Evolutionary conservation across 2,888 invertebrate species (phyloP).

Genomic region (Dione vanillae): DNA sequence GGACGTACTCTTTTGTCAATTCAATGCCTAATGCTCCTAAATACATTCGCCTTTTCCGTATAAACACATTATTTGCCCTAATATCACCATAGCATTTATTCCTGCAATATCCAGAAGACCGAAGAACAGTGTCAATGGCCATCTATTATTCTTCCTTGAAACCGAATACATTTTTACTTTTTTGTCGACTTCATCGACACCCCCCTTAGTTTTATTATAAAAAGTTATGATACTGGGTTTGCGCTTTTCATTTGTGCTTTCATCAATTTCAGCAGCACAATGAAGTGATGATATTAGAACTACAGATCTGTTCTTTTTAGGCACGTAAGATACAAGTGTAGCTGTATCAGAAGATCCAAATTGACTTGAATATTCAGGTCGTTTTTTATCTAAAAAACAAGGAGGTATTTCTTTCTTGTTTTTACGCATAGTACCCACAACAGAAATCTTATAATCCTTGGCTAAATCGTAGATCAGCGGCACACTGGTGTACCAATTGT

Average conservation of each 20-base stretch:
- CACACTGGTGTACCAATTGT: conserved; percentile 54
- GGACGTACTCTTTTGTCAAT: no score
- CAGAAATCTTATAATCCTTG: conserved; percentile 45
- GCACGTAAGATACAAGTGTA: no score
- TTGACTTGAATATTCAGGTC: conserved; percentile 40
- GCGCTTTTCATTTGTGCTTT: conserved; percentile 29
- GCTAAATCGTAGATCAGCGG: conserved; percentile 49
- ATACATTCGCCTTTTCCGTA: no score
- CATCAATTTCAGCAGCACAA: conserved; percentile 45
- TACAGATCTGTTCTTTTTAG: conserved; percentile 51
- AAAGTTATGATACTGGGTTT: conserved; percentile 47
- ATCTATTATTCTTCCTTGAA: conserved; percentile 52
- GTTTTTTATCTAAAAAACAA: conserved; percentile 39
- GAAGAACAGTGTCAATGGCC: conserved; percentile 53
- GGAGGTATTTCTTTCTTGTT: conserved; percentile 49
- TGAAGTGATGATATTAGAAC: conserved; percentile 46
- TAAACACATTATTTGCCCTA: no score
- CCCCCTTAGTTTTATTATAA: conserved; percentile 49
- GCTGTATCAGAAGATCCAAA: conserved; percentile 43
- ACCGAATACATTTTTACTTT: conserved; percentile 17
- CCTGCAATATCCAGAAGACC: conserved; percentile 51
- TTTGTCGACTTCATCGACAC: conserved; percentile 40
- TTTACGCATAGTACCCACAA: conserved; percentile 46
- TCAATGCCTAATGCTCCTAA: no score
- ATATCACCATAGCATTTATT: conserved; percentile 51